phyloP scores from a whole-genome alignment of 2,888 invertebrate genomes.

The Thalpophila matura region DNA sequence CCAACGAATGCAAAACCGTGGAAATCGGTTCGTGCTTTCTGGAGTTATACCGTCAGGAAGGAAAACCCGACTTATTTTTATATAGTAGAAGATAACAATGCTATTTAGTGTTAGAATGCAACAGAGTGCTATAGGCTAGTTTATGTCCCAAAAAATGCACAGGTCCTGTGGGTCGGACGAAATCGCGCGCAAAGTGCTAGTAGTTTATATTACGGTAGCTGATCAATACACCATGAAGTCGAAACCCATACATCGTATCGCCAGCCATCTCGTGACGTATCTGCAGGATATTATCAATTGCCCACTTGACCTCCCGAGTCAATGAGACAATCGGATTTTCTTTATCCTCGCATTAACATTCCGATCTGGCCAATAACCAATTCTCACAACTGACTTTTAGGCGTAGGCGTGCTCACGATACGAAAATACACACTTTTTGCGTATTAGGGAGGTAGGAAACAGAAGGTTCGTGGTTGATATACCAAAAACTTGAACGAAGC shows the following conservation, averaged over 20 bases:
- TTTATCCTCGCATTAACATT: constrained; percentile 64
- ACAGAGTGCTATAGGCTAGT: too few relatives aligned
- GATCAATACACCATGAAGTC: constrained; percentile 21
- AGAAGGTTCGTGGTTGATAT: constrained; percentile 34
- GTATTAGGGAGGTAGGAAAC: background rate
- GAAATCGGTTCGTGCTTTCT: too few relatives aligned
- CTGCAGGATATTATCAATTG: constrained; percentile 53
- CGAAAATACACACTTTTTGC: constrained; percentile 64
- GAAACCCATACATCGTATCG: background rate
- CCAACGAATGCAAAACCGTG: too few relatives aligned
- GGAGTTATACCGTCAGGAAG: too few relatives aligned
- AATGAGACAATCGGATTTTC: constrained; percentile 55
- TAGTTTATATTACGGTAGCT: too few relatives aligned
- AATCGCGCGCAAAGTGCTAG: too few relatives aligned
- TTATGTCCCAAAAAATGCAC: too few relatives aligned
- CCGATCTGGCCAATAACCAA: constrained; percentile 70
- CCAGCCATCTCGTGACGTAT: constrained; percentile 31
- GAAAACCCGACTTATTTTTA: too few relatives aligned
- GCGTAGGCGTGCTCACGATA: constrained; percentile 67
- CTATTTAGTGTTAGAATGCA: too few relatives aligned
- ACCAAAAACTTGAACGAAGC: too few relatives aligned
- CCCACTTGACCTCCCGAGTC: constrained; percentile 56
- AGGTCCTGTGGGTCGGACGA: too few relatives aligned
- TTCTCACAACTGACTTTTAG: constrained; percentile 67
- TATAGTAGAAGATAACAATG: too few relatives aligned